Evolutionary conservation across 2,113 vertebrate genomes (phyloP), one percentile per base, ranked within the genome.

Genomic region (Gorsachius goisagi): DNA sequence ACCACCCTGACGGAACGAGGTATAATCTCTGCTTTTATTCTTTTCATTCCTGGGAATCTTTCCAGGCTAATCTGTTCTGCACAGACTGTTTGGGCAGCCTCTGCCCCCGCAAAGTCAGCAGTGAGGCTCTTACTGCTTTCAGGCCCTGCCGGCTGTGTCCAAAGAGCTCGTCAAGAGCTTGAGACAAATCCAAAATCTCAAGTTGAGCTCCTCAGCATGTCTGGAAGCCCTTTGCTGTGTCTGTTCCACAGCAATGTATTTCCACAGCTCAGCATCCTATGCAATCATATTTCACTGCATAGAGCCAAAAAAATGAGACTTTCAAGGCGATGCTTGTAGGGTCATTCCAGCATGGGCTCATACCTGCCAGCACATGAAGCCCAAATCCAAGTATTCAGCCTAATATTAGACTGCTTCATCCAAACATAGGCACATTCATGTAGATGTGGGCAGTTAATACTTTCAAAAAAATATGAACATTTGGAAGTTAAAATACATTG

Each of bases 1-100:
- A 78, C 39, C 28, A 28, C 10, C 9, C 55, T 75, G 44, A 44
- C 68, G 39, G 44, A 95, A 91, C 11, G 14, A 89, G 32, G 39
- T 52, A 63, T 78, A 87, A 72, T 75, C 72, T 94, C 79, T 74
- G 44, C 69, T 87, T 89, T 91, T 68, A 59, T 35, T 56, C 27
- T 89, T 53, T 11, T 35, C 19, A 35, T 71, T 96, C 73, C 80
- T 76, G 64, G 93, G 80, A 94, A 56, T 74, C 18, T 39, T 79
- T 93, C 91, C 94, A 95, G 35, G 80, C 58, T 86, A 88, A 94
- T 88, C 89, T 87, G 76, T 81, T 89, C 80, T 86, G 68, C 75
- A 88, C 0, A 24, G 74, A 85, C 44, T 74, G 55, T 47, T 84
- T 92, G 55, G 83, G 75, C 41, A 1, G 2, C 37, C 75, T 72